These are phyloP conservation scores for Phalloptychus januarius DNA, from an alignment of 2,797 vertebrate genomes.

Conservation along the genomic window DNA sequence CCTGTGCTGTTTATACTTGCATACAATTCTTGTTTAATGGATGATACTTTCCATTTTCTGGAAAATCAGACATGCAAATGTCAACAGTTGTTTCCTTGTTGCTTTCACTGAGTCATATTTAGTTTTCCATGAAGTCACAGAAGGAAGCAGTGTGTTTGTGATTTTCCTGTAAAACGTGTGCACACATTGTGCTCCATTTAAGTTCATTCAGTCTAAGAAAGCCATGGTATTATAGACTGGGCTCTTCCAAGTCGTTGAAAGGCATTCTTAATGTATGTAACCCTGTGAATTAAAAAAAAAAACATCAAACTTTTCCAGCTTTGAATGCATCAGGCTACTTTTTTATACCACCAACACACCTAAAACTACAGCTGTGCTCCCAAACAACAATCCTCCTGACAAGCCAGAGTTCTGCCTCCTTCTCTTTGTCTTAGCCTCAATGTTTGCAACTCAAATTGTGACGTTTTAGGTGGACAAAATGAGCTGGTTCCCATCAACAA, in stretches of 20 bases:
- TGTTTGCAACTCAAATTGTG: not conserved
- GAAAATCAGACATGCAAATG: not conserved
- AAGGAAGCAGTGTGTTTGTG: not conserved
- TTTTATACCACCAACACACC: not conserved
- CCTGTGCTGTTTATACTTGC: not conserved
- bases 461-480: not conserved
- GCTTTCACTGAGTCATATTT: not conserved
- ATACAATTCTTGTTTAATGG: not conserved
- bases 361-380: not conserved
- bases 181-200: not conserved
- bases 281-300: not conserved
- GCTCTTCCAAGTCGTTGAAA: not conserved
- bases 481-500: not conserved
- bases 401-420: not conserved
- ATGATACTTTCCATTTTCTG: not conserved
- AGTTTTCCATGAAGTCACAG: not conserved
- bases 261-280: not conserved
- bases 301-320: not conserved
- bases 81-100: not conserved
- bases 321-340: not conserved
- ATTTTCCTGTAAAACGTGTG: not conserved
- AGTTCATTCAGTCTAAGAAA: not conserved
- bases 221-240: not conserved
- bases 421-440: not conserved
- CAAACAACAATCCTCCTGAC: not conserved